A percentile compares a stretch with the other conserved stretches of the same genome.
Conservation (phyloP, 2,888 invertebrate species). For the Caenorhabditis afra region DNA sequence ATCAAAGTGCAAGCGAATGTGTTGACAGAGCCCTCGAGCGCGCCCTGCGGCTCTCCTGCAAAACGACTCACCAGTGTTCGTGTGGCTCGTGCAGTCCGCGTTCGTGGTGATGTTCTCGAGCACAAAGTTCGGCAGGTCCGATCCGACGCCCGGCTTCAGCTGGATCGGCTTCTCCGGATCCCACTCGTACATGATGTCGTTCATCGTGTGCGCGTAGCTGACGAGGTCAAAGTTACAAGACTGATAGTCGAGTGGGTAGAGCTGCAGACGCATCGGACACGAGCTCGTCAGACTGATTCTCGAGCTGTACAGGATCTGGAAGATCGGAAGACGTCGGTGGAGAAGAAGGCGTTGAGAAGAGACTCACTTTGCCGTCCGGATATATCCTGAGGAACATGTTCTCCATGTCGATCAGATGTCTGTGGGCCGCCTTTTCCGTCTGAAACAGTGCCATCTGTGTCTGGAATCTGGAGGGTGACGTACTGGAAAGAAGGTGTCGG, state of each 20-base stretch:
- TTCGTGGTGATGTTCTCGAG: slow-evolving; percentile 73
- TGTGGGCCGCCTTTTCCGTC: slow-evolving; percentile 96
- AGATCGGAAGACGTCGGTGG: no score
- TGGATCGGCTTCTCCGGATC: slow-evolving; percentile 65
- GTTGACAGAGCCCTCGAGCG: slow-evolving; percentile 1
- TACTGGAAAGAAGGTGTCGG: slow-evolving; percentile 82
- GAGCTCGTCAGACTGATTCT: slow-evolving; percentile 75
- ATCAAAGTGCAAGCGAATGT: slow-evolving; percentile 11
- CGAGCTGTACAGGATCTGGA: slow-evolving; percentile 75
- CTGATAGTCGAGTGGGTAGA: slow-evolving; percentile 94
- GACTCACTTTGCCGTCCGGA: slow-evolving; percentile 86
- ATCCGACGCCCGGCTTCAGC: slow-evolving; percentile 71
- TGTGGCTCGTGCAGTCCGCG: slow-evolving; percentile 88
- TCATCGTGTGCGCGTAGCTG: slow-evolving; percentile 97
- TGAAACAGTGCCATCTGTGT: slow-evolving; percentile 85
- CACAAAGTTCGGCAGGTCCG: slow-evolving; percentile 79
- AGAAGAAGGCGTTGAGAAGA: no score
- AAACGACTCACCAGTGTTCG: slow-evolving; percentile 90
- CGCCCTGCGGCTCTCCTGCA: no score
- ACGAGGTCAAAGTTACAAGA: slow-evolving; percentile 95
- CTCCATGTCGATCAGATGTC: slow-evolving; percentile 81
- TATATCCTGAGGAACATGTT: slow-evolving; percentile 96
- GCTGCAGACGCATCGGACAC: slow-evolving; percentile 73
- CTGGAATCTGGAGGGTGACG: slow-evolving; percentile 5
- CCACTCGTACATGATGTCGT: slow-evolving; percentile 78